Conservation (phyloP, 1,140 invertebrate species). For the Wiebesia pumilae region DNA sequence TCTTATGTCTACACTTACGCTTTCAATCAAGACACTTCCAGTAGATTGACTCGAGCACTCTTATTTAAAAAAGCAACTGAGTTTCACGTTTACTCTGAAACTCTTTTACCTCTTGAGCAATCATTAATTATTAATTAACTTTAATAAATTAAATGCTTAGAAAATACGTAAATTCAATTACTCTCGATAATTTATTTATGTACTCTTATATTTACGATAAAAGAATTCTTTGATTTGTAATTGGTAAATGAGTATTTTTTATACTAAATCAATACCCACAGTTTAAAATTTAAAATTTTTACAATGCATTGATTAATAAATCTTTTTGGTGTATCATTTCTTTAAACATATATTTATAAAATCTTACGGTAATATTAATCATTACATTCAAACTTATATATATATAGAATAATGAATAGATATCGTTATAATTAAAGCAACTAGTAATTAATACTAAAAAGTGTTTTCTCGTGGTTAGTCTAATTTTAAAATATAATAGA, state of each 20-base stretch:
- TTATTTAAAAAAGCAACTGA: constrained; percentile 1
- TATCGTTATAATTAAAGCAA: too few species aligned
- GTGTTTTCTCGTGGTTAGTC: too few species aligned
- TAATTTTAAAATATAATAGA: too few species aligned
- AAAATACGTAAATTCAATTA: background rate
- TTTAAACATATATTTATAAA: too few species aligned
- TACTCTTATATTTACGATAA: background rate
- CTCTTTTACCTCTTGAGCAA: background rate
- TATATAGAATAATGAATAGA: too few species aligned
- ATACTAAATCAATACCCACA: background rate
- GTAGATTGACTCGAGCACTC: background rate
- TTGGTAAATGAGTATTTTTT: background rate
- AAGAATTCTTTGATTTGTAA: background rate
- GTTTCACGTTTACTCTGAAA: background rate
- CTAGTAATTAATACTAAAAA: too few species aligned
- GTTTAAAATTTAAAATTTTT: too few species aligned
- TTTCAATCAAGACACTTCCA: constrained; percentile 11
- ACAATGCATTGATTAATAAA: too few species aligned
- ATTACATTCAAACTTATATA: too few species aligned
- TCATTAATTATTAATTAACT: background rate
- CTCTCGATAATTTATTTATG: background rate
- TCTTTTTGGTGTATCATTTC: too few species aligned
- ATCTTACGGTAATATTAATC: too few species aligned
- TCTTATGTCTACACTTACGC: constrained; percentile 5
- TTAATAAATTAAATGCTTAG: background rate